Base-by-base conservation (phyloP, 2,888 invertebrate genomes). In the Galeruca laticollis region DNA sequence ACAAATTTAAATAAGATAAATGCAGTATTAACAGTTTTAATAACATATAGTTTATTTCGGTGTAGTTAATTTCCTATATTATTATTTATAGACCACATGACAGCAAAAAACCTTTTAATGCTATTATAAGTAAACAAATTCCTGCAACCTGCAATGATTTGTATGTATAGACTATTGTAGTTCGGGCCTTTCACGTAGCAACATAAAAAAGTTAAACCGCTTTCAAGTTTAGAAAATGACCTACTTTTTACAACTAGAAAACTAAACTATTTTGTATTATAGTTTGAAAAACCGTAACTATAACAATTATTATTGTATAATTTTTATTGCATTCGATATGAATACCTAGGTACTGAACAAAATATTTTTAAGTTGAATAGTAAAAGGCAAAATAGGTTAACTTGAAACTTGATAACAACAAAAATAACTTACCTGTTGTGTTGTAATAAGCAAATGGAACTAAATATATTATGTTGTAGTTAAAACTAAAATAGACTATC, bases 201-300 rank as follows among this genome's bases (percentile, higher is more conserved):
- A 49, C 15, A 20, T 49, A 3, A 49, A 49, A 9, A 18, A 9
- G 15, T 18, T 20, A 8, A 5, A 8, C 9, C 18, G 15, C 47
- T 15, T 15, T n/a, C 47, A 18, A 49, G 3, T 54, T 54, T 54
- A 54, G 54, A 31, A 54, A 54, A 4, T 54, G 31, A 26, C 54
- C 31, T 31, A 49, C 20, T 49, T 49, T 20, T 49, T 20, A 49
- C 49, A 26, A 26, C 26, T 26, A 26, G 26, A 26, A 1, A 26
- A 26, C 26, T 26, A 26, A 26, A 15, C 47, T 18, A 9, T 49
- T n/a, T n/a, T 49, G 15, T 49, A 49, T 15, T 49, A 49, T 43
- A 40, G 4, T 13, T 40, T 40, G n/a, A 40, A 40, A 11, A 13
- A 40, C 11, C 13, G 11, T 40, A 40, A n/a, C n/a, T 13, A 11